Evolutionary conservation across 2,113 vertebrate species (phyloP).

Genomic region (Cavia aperea): DNA sequence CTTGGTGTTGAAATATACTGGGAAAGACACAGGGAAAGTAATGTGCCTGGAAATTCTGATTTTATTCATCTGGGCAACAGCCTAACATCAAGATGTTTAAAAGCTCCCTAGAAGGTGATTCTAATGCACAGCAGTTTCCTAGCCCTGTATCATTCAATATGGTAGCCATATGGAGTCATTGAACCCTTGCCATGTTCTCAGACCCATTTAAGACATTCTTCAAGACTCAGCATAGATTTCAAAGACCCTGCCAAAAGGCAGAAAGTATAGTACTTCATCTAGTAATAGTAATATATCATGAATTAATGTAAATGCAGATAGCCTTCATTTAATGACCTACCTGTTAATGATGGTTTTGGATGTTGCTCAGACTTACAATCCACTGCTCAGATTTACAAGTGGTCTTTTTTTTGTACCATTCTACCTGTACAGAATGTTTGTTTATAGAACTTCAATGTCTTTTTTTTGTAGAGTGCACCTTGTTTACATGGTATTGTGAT

Average conservation of each 20-base stretch:
- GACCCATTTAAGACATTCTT: background rate
- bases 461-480: background rate
- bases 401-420: background rate
- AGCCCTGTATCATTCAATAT: no score
- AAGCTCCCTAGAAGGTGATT: background rate
- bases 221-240: background rate
- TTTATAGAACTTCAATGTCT: background rate
- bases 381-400: background rate
- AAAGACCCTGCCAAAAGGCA: background rate
- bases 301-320: background rate
- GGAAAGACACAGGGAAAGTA: background rate
- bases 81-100: background rate
- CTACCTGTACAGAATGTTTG: background rate
- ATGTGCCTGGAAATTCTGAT: background rate
- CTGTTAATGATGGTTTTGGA: background rate
- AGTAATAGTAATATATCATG: background rate
- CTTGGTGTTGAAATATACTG: background rate
- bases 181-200: background rate
- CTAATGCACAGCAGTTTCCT: background rate
- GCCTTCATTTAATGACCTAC: no score
- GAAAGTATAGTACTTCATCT: background rate
- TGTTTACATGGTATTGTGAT: background rate
- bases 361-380: background rate
- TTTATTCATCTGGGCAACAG: background rate
- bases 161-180: background rate